Percentiles rank a stretch among this genome's conserved stretches.
Evolutionary conservation across 2,888 invertebrate genomes (phyloP).

Genomic region (Ptychoptera albimana): DNA sequence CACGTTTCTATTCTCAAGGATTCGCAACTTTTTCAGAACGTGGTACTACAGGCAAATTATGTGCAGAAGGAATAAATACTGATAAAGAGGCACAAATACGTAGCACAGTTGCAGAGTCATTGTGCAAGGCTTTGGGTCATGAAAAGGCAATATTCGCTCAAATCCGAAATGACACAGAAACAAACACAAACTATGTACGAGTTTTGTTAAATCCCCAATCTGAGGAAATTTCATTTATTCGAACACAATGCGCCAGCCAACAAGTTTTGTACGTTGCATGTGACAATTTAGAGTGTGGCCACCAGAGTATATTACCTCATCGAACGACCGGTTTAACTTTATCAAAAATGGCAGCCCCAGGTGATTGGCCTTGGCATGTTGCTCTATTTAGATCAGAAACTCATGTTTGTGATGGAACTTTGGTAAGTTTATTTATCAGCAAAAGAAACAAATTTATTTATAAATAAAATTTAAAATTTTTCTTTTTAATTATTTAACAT

Average conservation of each 20-base stretch:
- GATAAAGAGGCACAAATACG: slow-evolving; percentile 31
- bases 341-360: slow-evolving; percentile 57
- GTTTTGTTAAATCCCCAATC: slow-evolving; percentile 62
- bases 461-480: too few species aligned
- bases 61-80: slow-evolving; percentile 59
- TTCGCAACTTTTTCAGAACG: slow-evolving; percentile 75
- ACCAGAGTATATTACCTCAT: slow-evolving; percentile 38
- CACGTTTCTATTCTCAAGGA: slow-evolving; percentile 57
- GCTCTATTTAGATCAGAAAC: slow-evolving; percentile 67
- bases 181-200: slow-evolving; percentile 52
- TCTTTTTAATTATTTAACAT: too few species aligned
- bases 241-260: slow-evolving; percentile 55
- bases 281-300: slow-evolving; percentile 57
- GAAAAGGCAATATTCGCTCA: slow-evolving; percentile 54
- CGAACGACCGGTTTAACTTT: slow-evolving; percentile 30
- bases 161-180: slow-evolving; percentile 41
- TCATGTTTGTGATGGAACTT: slow-evolving; percentile 77
- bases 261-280: slow-evolving; percentile 69
- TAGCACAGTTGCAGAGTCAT: slow-evolving; percentile 57
- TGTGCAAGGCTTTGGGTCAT: slow-evolving; percentile 62
- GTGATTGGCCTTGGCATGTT: slow-evolving; percentile 90
- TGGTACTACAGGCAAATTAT: slow-evolving; percentile 63
- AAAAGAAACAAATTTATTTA: background rate
- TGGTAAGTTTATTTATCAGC: slow-evolving; percentile 31
- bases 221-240: slow-evolving; percentile 63